Conservation (phyloP, 1,140 invertebrate genomes). For the Papilio dardanus region DNA sequence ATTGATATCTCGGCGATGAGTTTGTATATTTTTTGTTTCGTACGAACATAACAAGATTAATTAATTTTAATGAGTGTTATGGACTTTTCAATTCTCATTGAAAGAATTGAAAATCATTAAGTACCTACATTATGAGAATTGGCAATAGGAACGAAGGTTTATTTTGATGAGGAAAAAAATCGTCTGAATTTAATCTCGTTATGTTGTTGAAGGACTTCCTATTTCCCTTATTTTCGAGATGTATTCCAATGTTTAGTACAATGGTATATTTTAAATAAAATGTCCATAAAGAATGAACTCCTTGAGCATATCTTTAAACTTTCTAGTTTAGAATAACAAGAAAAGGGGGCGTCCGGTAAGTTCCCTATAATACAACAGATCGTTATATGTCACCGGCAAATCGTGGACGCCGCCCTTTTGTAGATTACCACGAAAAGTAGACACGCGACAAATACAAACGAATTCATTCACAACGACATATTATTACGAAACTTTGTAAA, state of each 20-base stretch:
- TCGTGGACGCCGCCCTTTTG: neutral
- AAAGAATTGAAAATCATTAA: neutral
- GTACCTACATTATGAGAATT: neutral
- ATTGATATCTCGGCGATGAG: neutral
- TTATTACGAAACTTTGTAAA: neutral
- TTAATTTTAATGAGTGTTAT: neutral
- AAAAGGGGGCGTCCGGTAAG: neutral
- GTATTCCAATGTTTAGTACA: neutral
- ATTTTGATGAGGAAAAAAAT: neutral
- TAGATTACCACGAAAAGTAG: neutral
- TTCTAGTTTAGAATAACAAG: neutral
- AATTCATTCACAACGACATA: neutral
- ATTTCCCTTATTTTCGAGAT: neutral
- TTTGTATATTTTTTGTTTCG: neutral
- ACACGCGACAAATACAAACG: neutral
- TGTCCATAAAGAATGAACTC: neutral
- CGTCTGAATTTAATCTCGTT: neutral
- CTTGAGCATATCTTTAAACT: neutral
- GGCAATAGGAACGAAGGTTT: neutral
- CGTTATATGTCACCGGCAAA: conserved; percentile 5
- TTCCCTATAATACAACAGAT: neutral
- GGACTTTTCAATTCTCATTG: neutral
- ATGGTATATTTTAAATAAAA: neutral
- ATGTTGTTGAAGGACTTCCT: neutral
- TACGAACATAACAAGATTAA: neutral